phyloP scores from a whole-genome alignment of 2,113 vertebrate species.

The Psammodynastes pulverulentus region DNA sequence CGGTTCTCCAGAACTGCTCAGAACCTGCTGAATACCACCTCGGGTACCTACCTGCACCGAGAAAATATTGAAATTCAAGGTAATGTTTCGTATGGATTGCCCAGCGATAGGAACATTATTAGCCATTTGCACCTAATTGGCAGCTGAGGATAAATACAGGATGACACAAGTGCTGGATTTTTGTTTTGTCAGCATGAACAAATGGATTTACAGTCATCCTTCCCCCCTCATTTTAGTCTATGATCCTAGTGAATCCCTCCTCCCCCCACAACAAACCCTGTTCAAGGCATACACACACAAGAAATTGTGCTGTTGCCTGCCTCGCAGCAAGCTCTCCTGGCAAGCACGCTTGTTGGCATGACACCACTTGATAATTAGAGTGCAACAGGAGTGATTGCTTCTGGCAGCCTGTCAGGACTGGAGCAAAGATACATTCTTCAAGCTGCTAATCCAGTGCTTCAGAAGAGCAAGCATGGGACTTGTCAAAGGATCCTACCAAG shows the following conservation, averaged over 20 bases:
- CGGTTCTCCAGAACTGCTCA: too few relatives aligned
- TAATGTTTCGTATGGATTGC: background rate
- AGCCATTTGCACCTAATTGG: background rate
- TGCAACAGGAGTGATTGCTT: conserved; percentile 14
- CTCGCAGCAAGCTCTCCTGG: conserved; percentile 4
- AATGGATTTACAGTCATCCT: background rate
- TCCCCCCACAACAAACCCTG: background rate
- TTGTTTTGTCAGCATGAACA: background rate
- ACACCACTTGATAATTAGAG: conserved; percentile 18
- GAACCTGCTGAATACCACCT: too few relatives aligned
- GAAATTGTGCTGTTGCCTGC: background rate
- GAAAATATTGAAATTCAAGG: background rate
- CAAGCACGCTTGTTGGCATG: background rate
- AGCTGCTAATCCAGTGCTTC: conserved; percentile 8
- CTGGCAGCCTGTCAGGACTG: conserved; percentile 11
- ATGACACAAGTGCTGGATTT: background rate
- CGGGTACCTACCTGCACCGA: background rate
- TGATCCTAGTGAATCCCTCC: background rate
- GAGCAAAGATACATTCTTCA: conserved; percentile 6
- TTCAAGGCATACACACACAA: background rate
- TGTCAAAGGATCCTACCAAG: background rate
- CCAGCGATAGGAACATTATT: background rate
- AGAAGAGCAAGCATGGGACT: background rate
- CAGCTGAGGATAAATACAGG: background rate
- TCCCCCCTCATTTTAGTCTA: background rate